Percentiles rank a stretch among this genome's conserved stretches.
Evolutionary conservation across 2,797 vertebrate genomes (phyloP).

Genomic region (Melanotaenia pygmaea): DNA sequence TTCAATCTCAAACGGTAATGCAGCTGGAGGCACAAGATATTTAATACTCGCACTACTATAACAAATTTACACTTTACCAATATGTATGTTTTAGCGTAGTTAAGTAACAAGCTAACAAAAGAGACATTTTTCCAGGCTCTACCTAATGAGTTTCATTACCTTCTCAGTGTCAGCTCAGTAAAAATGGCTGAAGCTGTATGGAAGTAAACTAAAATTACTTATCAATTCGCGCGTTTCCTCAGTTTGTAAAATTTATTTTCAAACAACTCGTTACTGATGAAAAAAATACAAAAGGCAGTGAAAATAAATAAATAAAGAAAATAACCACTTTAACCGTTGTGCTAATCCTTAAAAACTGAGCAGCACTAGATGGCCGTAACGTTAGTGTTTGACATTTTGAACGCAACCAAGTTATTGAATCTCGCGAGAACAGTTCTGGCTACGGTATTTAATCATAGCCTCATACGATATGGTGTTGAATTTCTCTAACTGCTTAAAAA

Average conservation of each 20-base stretch:
- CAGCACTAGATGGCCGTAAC: neutral
- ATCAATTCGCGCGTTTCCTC: neutral
- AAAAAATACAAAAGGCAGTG: no score
- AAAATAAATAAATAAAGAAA: neutral
- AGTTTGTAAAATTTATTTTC: neutral
- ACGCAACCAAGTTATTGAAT: neutral
- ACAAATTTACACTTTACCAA: neutral
- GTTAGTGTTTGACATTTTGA: neutral
- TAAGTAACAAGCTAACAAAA: neutral
- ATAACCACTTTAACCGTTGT: neutral
- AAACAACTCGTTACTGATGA: neutral
- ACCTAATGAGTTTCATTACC: slow-evolving; percentile 11
- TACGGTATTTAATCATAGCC: no score
- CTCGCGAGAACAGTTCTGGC: slow-evolving; percentile 5
- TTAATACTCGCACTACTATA: neutral
- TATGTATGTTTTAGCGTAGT: neutral
- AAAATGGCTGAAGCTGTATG: neutral
- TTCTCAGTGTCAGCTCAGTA: neutral
- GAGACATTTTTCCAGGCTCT: neutral
- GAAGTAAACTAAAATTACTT: neutral
- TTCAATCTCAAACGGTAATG: neutral
- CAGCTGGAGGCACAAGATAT: neutral
- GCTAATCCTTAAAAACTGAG: neutral
- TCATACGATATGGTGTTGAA: no score
- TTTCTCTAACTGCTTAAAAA: neutral